Evolutionary conservation across 2,797 vertebrate species (phyloP), one percentile per base, ranked within the genome.

Genomic region (Pseudopleuronectes americanus): DNA sequence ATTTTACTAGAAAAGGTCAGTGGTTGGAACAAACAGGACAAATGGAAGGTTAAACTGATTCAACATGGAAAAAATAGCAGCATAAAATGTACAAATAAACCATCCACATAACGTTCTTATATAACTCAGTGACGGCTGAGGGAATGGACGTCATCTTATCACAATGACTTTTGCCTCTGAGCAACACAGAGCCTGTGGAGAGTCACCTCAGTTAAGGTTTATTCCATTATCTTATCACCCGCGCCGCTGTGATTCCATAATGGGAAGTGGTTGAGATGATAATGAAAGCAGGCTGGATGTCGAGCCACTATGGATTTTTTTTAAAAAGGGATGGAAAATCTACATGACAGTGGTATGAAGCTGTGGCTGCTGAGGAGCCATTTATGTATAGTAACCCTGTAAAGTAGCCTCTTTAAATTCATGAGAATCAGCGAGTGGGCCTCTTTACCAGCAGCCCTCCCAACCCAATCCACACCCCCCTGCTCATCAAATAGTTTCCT

Each of bases 321-420:
- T 60, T 76, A 83, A 83, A 71, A 84, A 84, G 65, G 12, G 64
- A 19, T 45, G 33, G 54, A 67, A 86, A 89, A 86, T 85, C 77
- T 80, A 70, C 87, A 84, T 83, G 78, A 80, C 77, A 54, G 62
- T 71, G 63, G 26, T 63, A 64, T 75, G 88, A 91, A 76, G 86
- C 71, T 83, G 80, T 33, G 51, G 69, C 47, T 58, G 86, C 82
- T 87, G 87, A 87, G 85, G 69, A 89, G 84, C 84, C 87, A 76
- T 91, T 92, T 90, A 90, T 90, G 90, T 86, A 89, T 90, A 89
- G 91, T 90, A 88, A 88, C 87, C 86, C 84, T 83, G 86, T 84
- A 91, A 93, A 92, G 85, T 85, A 91, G 88, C 87, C 89, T 88
- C 84, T 93, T 91, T 89, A 92, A 92, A 94, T 93, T 92, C 90